These are phyloP conservation scores for Eledone cirrhosa DNA, from an alignment of 2,888 invertebrate genomes.

Conservation along the genomic window DNA sequence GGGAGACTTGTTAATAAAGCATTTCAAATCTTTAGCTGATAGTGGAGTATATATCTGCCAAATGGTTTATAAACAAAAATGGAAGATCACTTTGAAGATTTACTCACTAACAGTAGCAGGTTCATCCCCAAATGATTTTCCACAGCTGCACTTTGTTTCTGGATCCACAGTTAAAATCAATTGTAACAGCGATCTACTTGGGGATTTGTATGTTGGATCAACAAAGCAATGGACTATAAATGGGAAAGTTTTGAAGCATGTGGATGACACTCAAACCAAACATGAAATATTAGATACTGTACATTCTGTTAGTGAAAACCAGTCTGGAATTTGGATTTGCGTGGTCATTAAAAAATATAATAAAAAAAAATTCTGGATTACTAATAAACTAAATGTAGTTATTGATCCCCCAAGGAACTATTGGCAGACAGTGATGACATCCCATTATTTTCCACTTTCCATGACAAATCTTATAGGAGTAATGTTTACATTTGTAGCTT, in stretches of 20 bases:
- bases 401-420: not conserved
- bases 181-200: not conserved
- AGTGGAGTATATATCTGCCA: constrained; percentile 9
- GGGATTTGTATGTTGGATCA: not conserved
- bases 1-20: not conserved
- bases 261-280: not conserved
- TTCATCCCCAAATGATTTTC: not conserved
- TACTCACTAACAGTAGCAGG: not conserved
- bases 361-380: not conserved
- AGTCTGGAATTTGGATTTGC: not conserved
- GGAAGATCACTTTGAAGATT: not conserved
- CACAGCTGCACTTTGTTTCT: not conserved
- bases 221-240: constrained; percentile 1
- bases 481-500: no score
- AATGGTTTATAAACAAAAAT: not conserved
- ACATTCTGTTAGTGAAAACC: not conserved
- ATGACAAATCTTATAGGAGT: no score
- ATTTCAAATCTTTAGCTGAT: not conserved
- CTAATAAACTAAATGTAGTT: not conserved
- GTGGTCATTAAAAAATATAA: not conserved
- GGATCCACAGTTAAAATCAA: not conserved
- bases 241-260: not conserved
- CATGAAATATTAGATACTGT: not conserved
- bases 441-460: no score
- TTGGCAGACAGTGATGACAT: not conserved